Conservation (phyloP, 2,888 invertebrate species). For the Quadriops clusia region DNA sequence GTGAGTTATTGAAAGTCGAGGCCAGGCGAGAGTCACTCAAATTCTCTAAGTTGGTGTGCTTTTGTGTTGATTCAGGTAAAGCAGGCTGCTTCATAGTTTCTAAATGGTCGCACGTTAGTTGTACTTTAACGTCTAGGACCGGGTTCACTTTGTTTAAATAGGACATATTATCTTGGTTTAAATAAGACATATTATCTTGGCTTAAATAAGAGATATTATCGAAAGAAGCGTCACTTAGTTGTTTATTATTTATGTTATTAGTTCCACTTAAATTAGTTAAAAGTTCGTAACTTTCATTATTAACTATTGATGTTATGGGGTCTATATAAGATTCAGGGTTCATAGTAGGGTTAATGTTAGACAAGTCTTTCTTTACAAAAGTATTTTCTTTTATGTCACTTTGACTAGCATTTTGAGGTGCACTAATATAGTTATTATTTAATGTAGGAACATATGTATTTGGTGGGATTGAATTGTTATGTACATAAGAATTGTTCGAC, state of each 20-base stretch:
- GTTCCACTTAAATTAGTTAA: constrained; percentile 10
- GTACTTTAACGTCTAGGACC: too few species aligned
- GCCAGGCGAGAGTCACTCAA: constrained; percentile 3
- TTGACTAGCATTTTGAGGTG: constrained; percentile 29
- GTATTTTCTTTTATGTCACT: constrained; percentile 12
- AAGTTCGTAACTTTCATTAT: constrained; percentile 4
- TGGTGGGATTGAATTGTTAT: constrained; percentile 22
- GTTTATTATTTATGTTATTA: constrained; percentile 11
- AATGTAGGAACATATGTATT: constrained; percentile 29
- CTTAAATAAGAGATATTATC: constrained; percentile 3
- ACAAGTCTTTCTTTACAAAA: constrained; percentile 7
- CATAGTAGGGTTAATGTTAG: constrained; percentile 11
- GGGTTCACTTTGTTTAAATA: constrained; percentile 12
- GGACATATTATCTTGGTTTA: too few species aligned
- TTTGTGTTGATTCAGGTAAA: too few species aligned
- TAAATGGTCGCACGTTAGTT: too few species aligned
- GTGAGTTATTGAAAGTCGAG: constrained; percentile 5
- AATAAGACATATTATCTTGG: too few species aligned
- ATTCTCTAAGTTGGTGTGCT: constrained; percentile 7
- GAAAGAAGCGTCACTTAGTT: constrained; percentile 12
- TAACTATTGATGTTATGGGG: constrained; percentile 4
- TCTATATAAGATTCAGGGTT: constrained; percentile 10
- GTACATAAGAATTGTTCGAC: too few species aligned
- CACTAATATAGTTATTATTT: constrained; percentile 27
- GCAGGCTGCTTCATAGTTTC: neutral